phyloP scores from a whole-genome alignment of 2,888 invertebrate genomes.

The Orthosia gothica region DNA sequence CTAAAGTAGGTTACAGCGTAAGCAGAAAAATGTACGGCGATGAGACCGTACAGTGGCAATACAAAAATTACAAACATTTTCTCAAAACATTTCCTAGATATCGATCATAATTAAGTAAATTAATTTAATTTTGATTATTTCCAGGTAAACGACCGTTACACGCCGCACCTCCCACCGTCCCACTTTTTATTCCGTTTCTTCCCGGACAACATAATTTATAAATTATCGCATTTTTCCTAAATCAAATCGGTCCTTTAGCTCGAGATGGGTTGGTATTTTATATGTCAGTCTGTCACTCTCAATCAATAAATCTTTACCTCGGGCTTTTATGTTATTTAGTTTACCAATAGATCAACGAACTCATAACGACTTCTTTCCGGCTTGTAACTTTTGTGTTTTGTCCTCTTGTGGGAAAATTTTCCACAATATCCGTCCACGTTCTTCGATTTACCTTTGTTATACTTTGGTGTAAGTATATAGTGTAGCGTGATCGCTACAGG shows the following conservation, averaged over 20 bases:
- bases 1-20: too few species aligned
- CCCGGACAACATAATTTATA: not conserved
- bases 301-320: slow-evolving; percentile 3
- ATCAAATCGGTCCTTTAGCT: not conserved
- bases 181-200: not conserved
- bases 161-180: too few species aligned
- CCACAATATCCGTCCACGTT: not conserved
- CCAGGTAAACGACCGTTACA: not conserved
- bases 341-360: not conserved
- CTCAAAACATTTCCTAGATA: too few species aligned
- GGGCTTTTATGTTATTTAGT: not conserved
- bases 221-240: not conserved
- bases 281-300: not conserved
- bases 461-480: too few species aligned
- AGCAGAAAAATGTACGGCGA: too few species aligned
- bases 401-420: not conserved
- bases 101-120: too few species aligned
- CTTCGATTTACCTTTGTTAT: too few species aligned
- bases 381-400: not conserved
- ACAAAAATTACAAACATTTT: too few species aligned
- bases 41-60: too few species aligned
- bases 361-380: not conserved
- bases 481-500: too few species aligned
- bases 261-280: not conserved
- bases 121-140: too few species aligned